Conservation (phyloP, 2,888 invertebrate genomes). For the Synanthedon formicaeformis region DNA sequence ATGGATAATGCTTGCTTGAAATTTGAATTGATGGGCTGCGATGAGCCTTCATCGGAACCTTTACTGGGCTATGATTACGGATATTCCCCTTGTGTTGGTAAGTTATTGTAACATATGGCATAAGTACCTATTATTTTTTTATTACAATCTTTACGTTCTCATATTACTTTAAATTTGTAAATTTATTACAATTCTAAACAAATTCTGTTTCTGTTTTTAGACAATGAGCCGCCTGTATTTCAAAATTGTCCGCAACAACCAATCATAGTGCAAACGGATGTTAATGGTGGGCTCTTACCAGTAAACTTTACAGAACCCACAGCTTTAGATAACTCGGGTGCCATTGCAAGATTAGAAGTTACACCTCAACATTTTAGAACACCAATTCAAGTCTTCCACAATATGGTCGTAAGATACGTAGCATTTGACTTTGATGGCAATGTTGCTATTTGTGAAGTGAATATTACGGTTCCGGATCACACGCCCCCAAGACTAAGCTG, state of each 20-base stretch:
- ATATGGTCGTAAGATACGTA: constrained; percentile 93
- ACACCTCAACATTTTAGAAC: constrained; percentile 92
- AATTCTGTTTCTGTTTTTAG: constrained; percentile 43
- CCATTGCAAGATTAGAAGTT: constrained; percentile 91
- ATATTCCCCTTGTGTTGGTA: constrained; percentile 91
- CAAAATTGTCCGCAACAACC: constrained; percentile 96
- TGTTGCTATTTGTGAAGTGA: constrained; percentile 96
- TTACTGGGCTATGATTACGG: constrained; percentile 93
- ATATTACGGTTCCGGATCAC: constrained; percentile 93
- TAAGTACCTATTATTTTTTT: neutral
- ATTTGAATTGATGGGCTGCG: constrained; percentile 96
- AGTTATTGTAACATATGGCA: constrained; percentile 19
- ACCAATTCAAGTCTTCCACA: constrained; percentile 88
- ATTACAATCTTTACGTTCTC: neutral
- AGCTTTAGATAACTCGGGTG: constrained; percentile 95
- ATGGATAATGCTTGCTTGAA: constrained; percentile 97
- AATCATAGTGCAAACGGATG: constrained; percentile 88
- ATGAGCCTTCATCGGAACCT: constrained; percentile 85
- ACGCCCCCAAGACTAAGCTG: constrained; percentile 91
- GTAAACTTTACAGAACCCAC: constrained; percentile 94
- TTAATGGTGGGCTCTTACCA: constrained; percentile 88
- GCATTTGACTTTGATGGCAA: constrained; percentile 98
- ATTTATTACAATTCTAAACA: neutral
- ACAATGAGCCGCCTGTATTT: constrained; percentile 96
- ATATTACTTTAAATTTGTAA: neutral